phyloP scores from a whole-genome alignment of 2,797 vertebrate species.

The Aldrovandia affinis region DNA sequence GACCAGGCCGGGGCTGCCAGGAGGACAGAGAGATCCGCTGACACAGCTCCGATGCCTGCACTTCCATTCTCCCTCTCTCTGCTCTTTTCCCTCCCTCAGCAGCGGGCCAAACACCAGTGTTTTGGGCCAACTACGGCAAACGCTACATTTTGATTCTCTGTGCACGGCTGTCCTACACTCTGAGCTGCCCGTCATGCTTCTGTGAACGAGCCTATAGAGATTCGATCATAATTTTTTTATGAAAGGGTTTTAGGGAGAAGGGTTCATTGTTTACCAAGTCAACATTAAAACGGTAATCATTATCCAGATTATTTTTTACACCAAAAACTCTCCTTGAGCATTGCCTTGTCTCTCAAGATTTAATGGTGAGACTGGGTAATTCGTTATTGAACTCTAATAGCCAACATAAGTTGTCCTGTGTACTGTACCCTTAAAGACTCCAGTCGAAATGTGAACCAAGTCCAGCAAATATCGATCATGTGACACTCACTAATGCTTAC shows the following conservation, averaged over 20 bases:
- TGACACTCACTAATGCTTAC: too few species aligned
- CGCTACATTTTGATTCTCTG: not conserved
- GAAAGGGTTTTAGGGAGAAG: too few species aligned
- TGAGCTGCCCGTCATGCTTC: not conserved
- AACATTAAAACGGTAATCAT: too few species aligned
- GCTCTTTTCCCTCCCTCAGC: not conserved
- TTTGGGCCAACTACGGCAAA: not conserved
- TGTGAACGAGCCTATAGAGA: not conserved
- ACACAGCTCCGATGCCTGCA: not conserved
- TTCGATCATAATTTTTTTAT: not conserved
- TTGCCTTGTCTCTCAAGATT: not conserved
- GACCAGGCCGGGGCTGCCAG: constrained; percentile 2
- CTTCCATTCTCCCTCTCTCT: not conserved
- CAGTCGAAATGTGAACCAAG: too few species aligned
- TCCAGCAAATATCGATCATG: too few species aligned
- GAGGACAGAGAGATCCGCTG: too few species aligned
- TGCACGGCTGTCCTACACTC: not conserved
- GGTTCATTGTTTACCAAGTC: too few species aligned
- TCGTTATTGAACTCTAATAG: too few species aligned
- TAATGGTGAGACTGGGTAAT: not conserved
- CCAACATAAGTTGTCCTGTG: too few species aligned
- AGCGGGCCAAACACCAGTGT: not conserved
- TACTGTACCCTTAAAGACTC: too few species aligned
- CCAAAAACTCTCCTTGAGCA: not conserved
- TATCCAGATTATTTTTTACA: too few species aligned